Evolutionary conservation across 2,797 vertebrate genomes (phyloP), one percentile per base, ranked within the genome.

Genomic region (Monodelphis domestica): DNA sequence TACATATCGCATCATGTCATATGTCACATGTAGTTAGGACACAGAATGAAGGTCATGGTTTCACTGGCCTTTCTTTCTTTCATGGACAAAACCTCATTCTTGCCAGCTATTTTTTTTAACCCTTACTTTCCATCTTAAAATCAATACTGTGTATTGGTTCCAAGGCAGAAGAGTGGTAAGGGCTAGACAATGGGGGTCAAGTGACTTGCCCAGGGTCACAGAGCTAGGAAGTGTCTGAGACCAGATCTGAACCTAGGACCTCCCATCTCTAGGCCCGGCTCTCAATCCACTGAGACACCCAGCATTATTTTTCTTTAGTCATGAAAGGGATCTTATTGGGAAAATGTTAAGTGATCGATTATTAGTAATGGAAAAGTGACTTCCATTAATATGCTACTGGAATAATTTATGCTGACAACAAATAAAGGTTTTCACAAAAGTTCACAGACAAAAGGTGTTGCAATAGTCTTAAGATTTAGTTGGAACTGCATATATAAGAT

Each of bases 61-160:
- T 91, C 78, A 91, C 59, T 54, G 56, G 5, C 29, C 89, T 15
- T 89, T 10, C 52, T 57, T 24, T 90, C 91, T 91, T 96, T 78
- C 53, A 52, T 52, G 45, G 59, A 26, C 63, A 38, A 57, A 38
- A 38, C n/a, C 17, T 70, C 15, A 70, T 7, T 38, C 17, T 14
- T 91, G 28, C 4, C 33, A 30, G 15, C 54, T 90, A 26, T 53
- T 89, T 50, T 70, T 53, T n/a, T n/a, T n/a, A n/a, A n/a, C n/a
- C n/a, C n/a, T n/a, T n/a, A n/a, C n/a, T n/a, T n/a, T n/a, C n/a
- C n/a, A n/a, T n/a, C n/a, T n/a, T n/a, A n/a, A n/a, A n/a, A n/a
- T n/a, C n/a, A n/a, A n/a, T n/a, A n/a, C n/a, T n/a, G n/a, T n/a
- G n/a, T n/a, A n/a, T n/a, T n/a, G n/a, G n/a, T n/a, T n/a, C n/a